Evolutionary conservation across 2,888 invertebrate genomes (phyloP).

Genomic region (Graphium colonna): DNA sequence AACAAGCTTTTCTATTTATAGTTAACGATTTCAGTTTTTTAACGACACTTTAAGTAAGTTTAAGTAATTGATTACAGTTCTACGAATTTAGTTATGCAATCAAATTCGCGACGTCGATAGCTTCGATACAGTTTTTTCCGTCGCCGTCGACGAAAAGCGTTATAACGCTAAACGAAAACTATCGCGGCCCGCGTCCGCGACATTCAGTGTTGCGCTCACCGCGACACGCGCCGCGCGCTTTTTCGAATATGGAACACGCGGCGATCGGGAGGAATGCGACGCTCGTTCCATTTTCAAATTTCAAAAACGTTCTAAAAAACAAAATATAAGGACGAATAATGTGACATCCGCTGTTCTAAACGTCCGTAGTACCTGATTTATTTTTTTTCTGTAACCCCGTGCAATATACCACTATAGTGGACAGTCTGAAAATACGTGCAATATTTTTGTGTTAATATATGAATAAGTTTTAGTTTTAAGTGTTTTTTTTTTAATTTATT

Average conservation of each 20-base stretch:
- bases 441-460: conserved; percentile 41
- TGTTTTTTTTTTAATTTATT: conserved; percentile 16
- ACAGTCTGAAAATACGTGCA: conserved; percentile 71
- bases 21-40: too few relatives aligned
- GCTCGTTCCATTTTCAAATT: conserved; percentile 24
- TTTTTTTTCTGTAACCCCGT: conserved; percentile 44
- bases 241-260: conserved; percentile 39
- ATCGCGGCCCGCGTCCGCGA: conserved; percentile 33
- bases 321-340: conserved; percentile 22
- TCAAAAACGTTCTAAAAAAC: not conserved
- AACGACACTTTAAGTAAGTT: too few relatives aligned
- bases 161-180: conserved; percentile 24
- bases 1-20: too few relatives aligned
- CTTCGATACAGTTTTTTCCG: not conserved
- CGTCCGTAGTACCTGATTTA: conserved; percentile 53
- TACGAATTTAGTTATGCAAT: too few relatives aligned
- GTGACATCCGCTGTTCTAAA: conserved; percentile 33
- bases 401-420: conserved; percentile 67
- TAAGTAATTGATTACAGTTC: too few relatives aligned
- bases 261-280: conserved; percentile 31
- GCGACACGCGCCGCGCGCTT: conserved; percentile 49
- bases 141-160: conserved; percentile 6
- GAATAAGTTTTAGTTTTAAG: conserved; percentile 25
- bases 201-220: conserved; percentile 38
- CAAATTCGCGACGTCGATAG: too few relatives aligned